These are phyloP conservation scores for Amphipoea lucens DNA, from an alignment of 2,888 invertebrate genomes.

Conservation along the genomic window DNA sequence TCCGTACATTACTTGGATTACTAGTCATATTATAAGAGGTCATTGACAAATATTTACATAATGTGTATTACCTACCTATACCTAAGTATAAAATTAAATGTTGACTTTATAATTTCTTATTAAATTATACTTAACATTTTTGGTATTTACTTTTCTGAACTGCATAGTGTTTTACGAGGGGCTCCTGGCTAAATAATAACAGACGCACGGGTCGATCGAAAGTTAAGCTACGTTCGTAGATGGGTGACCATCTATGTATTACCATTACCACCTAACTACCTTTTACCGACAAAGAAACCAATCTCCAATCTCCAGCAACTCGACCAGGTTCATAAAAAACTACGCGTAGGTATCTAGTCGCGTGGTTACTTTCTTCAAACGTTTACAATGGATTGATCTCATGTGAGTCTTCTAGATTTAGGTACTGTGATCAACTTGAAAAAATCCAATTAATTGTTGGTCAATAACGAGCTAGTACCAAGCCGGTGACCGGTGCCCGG, in stretches of 20 bases:
- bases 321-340: too few species aligned
- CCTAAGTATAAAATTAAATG: too few species aligned
- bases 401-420: not conserved
- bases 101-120: not conserved
- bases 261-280: too few species aligned
- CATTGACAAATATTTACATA: not conserved
- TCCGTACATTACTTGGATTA: constrained; percentile 33
- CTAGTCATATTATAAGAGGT: constrained; percentile 13
- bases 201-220: too few species aligned
- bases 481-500: too few species aligned
- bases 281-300: too few species aligned
- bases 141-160: not conserved
- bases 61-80: not conserved
- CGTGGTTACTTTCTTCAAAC: not conserved
- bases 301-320: too few species aligned
- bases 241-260: not conserved
- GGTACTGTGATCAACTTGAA: not conserved
- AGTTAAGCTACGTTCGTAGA: too few species aligned
- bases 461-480: too few species aligned
- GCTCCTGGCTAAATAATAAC: not conserved
- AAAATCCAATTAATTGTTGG: not conserved
- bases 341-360: not conserved
- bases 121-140: not conserved
- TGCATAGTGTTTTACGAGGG: not conserved
- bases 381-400: not conserved